Conservation (phyloP, 2,888 invertebrate genomes). For the Saturnia japonica region DNA sequence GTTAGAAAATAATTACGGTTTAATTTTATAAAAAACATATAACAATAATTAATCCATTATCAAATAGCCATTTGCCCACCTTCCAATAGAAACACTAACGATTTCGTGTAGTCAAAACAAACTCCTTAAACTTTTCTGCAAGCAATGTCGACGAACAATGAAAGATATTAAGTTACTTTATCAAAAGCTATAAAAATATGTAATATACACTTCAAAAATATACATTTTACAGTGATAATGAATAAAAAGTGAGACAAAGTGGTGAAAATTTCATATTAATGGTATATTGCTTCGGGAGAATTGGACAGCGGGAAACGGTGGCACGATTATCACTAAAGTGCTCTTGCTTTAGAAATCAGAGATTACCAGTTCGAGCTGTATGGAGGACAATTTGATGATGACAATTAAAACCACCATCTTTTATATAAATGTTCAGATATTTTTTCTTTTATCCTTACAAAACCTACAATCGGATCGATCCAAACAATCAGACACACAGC, state of each 20-base stretch:
- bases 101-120: background rate
- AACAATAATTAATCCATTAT: no score
- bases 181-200: background rate
- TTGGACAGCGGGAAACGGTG: no score
- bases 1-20: background rate
- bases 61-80: background rate
- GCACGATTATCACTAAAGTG: no score
- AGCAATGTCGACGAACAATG: background rate
- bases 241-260: background rate
- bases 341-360: no score
- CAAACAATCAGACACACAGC: conserved; percentile 17
- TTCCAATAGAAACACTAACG: background rate
- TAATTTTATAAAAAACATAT: background rate
- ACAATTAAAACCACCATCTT: background rate
- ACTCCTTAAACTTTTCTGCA: background rate
- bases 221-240: background rate
- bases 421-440: background rate
- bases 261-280: no score
- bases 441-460: background rate
- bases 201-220: background rate
- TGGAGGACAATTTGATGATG: no score
- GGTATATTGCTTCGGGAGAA: no score
- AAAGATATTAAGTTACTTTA: background rate
- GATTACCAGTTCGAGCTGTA: no score
- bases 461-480: conserved; percentile 6